These are phyloP conservation scores for Eremophila alpestris DNA, from an alignment of 2,797 vertebrate genomes.

Conservation along the genomic window DNA sequence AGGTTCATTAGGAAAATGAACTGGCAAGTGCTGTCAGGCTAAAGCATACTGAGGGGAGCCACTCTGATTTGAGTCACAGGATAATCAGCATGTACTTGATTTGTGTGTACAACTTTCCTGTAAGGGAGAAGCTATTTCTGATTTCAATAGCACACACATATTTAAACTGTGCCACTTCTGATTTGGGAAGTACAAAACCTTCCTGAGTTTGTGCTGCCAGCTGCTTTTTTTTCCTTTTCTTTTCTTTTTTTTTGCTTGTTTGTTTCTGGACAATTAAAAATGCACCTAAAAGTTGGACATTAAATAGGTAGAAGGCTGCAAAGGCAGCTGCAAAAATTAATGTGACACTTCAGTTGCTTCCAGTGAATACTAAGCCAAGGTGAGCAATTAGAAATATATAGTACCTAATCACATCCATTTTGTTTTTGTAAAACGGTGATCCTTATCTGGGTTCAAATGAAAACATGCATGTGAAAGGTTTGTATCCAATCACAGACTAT, in stretches of 20 bases:
- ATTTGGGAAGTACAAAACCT: not conserved
- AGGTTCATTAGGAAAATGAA: not conserved
- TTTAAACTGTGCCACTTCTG: not conserved
- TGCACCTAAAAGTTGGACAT: not conserved
- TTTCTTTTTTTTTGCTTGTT: not conserved
- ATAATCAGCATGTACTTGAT: not conserved
- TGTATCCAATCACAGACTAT: constrained; percentile 3
- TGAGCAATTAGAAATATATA: not conserved
- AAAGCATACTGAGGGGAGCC: not conserved
- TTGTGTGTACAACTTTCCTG: not conserved
- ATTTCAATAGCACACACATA: not conserved
- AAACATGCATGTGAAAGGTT: constrained; percentile 12
- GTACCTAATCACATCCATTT: not conserved
- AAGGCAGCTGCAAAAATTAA: not conserved
- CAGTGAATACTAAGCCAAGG: not conserved
- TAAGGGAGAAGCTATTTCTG: not conserved
- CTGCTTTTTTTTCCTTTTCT: not conserved
- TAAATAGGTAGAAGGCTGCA: not conserved
- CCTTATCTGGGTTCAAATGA: constrained; percentile 17
- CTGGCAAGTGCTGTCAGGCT: not conserved
- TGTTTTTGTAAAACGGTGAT: not conserved
- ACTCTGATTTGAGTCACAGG: not conserved
- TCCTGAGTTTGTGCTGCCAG: not conserved
- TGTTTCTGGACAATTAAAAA: not conserved
- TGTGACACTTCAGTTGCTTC: not conserved